Base-by-base conservation (phyloP, 2,797 vertebrate genomes). In the Tinamus major region DNA sequence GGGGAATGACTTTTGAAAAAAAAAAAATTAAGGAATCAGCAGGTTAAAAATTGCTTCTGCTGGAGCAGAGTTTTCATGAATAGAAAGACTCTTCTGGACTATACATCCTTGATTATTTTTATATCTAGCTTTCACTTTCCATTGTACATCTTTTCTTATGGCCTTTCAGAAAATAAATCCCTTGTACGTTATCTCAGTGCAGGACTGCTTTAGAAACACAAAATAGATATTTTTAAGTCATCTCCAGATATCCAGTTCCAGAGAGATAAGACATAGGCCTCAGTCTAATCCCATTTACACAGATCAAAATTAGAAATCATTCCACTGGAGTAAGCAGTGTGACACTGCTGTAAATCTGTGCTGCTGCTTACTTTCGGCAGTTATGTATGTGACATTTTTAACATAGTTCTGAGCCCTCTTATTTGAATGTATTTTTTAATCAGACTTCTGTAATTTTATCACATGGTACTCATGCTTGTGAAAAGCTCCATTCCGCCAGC, bases 221-320 rank as follows among this genome's bases (percentile, higher is more conserved):
- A 82, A 93, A 39, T 3, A 82, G 31, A 27, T 68, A 64, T 85
- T 93, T 94, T 87, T 46, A 51, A 93, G 44, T 78, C 78, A 33
- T 78, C 37, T 83, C 41, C 64, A 71, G 61, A 42, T 78, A 89
- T 56, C 64, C 86, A 71, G 41, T 82, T 93, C 53, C 49, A 68
- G 64, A 65, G 48, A 87, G 75, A 62, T 80, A 90, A 87, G 53
- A 42, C 2, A 1, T 13, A n/a, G 75, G 29, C 75, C 80, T 82
- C 1, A 0, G 27, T 49, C 64, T 92, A 82, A 94, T 89, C 79
- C 85, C 80, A 51, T 87, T 96, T 87, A 35, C 58, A 35, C 37
- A 65, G 75, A 78, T 92, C 80, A 75, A 85, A 94, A 95, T 94
- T 87, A 91, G 81, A 83, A 80, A 29, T 78, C 61, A n/a, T 89